Evolutionary conservation across 1,140 invertebrate species (phyloP).

Genomic region (Pseudomyrmex dendroicus): DNA sequence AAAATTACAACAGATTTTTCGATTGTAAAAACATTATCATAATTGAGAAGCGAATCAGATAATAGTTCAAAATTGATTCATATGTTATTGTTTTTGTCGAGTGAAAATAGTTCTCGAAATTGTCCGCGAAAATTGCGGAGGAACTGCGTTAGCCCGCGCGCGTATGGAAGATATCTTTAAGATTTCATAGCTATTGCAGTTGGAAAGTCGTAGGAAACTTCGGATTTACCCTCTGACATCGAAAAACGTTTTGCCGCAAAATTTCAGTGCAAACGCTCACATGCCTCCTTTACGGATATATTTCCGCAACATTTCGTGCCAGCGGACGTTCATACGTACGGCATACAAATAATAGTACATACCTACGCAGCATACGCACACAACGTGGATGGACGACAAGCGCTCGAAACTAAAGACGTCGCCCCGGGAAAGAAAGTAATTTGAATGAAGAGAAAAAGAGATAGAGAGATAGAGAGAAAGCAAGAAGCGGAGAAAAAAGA

Average conservation of each 20-base stretch:
- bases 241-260: conserved; percentile 19
- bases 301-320: conserved; percentile 21
- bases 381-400: not conserved
- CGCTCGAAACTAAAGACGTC: conserved; percentile 26
- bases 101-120: not conserved
- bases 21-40: too few relatives aligned
- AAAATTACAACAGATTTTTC: too few relatives aligned
- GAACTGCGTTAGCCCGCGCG: not conserved
- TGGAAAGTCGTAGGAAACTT: conserved; percentile 42
- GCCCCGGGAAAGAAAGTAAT: not conserved
- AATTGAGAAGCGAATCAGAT: not conserved
- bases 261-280: conserved; percentile 20
- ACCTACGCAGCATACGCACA: not conserved
- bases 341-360: not conserved
- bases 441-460: not conserved
- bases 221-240: conserved; percentile 26
- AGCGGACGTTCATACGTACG: not conserved
- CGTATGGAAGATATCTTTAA: conserved; percentile 28
- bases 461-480: not conserved
- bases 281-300: conserved; percentile 46
- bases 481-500: not conserved
- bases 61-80: conserved; percentile 1
- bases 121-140: conserved; percentile 34
- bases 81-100: not conserved
- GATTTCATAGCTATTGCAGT: conserved; percentile 37